Evolutionary conservation across 2,888 invertebrate species (phyloP), one percentile per base, ranked within the genome.

Genomic region (Acrobasis repandana): DNA sequence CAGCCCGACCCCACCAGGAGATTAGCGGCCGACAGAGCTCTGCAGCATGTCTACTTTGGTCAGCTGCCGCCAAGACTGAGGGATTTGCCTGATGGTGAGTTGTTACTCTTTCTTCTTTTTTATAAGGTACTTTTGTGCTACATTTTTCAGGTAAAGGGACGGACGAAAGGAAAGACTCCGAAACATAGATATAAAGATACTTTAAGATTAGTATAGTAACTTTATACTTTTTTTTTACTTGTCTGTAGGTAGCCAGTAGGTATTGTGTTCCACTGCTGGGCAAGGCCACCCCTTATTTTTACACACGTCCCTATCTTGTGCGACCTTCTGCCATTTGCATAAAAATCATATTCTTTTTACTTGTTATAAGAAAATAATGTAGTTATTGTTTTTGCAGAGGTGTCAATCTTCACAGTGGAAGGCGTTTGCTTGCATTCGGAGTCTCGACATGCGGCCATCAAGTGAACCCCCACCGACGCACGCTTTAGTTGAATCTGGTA

Each of bases 401-500:
- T 97, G 81, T 98, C 98, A 79, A 97, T 99, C 93, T 98, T 97
- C 93, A 97, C 96, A 77, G 97, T 98, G 83, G 97, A 98, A 90
- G 98, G 98, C 77, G 95, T 98, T 76, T 95, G 95, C 87, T 90
- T 98, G 80, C 95, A 95, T 86, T 95, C 96, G 61, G 98, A 98
- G 92, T 94, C 95, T 79, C 93, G 95, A 80, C 92, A 92, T 76
- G 85, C 89, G 62, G 82, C 87, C 73, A 83, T 93, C 79, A 94
- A 93, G 86, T 90, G 90, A 91, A 75, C 68, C 33, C 61, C 34
- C 64, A 58, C 65, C 64, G 62, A 50, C 72, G 61, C 63, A 66
- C 62, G 65, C 65, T 71, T 74, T 82, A 83, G 81, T 77, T 76
- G 78, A 80, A 80, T 79, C 78, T 66, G 69, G 67, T 69, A 69